Evolutionary conservation across 2,797 vertebrate species (phyloP).

Genomic region (Tokudaia muenninki): DNA sequence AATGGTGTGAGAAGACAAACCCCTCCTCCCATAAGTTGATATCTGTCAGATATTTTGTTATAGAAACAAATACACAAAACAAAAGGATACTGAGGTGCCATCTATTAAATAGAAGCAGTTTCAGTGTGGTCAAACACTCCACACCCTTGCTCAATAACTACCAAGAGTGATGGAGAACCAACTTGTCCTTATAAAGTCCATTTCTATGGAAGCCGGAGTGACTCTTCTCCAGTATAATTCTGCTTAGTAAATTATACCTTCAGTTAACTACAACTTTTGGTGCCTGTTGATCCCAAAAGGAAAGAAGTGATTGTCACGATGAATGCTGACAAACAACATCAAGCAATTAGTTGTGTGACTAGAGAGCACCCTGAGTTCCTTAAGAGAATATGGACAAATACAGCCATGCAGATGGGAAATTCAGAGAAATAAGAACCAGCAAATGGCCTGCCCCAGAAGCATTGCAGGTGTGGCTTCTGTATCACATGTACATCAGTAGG

Average conservation of each 20-base stretch:
- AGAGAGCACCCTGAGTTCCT: neutral
- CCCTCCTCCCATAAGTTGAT: neutral
- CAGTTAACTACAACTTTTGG: neutral
- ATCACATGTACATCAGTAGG: too few species aligned
- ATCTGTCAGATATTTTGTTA: neutral
- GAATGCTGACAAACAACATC: neutral
- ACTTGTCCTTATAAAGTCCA: neutral
- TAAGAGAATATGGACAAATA: neutral
- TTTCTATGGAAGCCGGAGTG: neutral
- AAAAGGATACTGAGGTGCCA: neutral
- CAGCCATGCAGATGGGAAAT: neutral
- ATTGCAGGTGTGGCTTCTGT: neutral
- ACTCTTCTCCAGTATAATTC: neutral
- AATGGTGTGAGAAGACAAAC: neutral
- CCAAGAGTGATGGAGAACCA: neutral
- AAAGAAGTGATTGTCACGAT: neutral
- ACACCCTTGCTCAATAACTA: neutral
- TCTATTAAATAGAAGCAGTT: neutral
- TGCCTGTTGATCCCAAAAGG: constrained; percentile 34
- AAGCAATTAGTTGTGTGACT: neutral
- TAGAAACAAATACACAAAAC: neutral
- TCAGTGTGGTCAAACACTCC: neutral
- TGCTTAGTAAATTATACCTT: constrained; percentile 41
- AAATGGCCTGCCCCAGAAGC: neutral
- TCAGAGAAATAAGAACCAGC: constrained; percentile 30